Percentiles rank a stretch among this genome's conserved stretches.
Conservation (phyloP, 2,888 invertebrate genomes). For the Ophion ventricosus region DNA sequence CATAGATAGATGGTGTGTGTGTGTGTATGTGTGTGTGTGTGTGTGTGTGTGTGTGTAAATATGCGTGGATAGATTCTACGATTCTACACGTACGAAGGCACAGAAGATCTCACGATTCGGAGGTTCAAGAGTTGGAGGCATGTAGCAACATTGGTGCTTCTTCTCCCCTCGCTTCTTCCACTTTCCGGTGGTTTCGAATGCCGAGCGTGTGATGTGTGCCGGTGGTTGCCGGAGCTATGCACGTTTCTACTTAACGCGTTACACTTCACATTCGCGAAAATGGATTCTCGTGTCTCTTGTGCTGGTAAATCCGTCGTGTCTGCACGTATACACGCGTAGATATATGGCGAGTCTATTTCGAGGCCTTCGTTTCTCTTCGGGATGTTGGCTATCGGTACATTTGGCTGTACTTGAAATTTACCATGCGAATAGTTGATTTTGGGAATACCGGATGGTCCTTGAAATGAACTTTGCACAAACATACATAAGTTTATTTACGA, state of each 20-base stretch:
- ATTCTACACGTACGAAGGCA: neutral
- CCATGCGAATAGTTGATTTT: no score
- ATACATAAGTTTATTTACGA: constrained; percentile 18
- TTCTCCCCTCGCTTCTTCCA: constrained; percentile 29
- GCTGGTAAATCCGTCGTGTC: constrained; percentile 13
- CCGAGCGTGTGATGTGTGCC: constrained; percentile 32
- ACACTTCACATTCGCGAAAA: constrained; percentile 17
- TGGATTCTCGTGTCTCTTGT: constrained; percentile 18
- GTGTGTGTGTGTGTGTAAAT: no score
- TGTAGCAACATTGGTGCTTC: constrained; percentile 65
- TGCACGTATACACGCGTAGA: neutral
- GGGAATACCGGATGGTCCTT: no score
- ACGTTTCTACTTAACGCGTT: constrained; percentile 65
- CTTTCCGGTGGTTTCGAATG: constrained; percentile 62
- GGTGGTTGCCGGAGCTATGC: constrained; percentile 63
- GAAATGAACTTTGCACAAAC: neutral
- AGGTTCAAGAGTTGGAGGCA: constrained; percentile 10
- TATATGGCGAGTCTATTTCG: neutral
- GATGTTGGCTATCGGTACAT: no score
- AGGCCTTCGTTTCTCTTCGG: no score
- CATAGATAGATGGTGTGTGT: no score
- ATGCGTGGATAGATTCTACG: no score
- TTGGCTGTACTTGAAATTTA: no score
- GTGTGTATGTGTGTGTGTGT: no score
- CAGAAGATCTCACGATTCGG: constrained; percentile 9